Evolutionary conservation across 2,888 invertebrate genomes (phyloP).

Genomic region (Drosophila peninsularis): DNA sequence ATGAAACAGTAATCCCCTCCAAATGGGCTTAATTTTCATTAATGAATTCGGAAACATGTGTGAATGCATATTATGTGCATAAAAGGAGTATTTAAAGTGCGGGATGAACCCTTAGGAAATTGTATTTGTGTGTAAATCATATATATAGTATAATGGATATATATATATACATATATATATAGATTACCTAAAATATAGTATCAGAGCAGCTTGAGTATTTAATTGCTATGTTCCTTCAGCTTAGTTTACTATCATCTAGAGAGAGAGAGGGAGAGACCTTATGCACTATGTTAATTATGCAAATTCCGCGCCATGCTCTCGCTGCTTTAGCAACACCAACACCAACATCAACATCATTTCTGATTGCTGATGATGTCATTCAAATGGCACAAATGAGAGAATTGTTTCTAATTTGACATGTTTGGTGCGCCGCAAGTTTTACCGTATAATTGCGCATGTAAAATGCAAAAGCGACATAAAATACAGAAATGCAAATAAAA

Average conservation of each 20-base stretch:
- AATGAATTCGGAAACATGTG: background rate
- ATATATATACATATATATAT: no score
- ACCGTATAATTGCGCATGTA: constrained; percentile 46
- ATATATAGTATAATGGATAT: no score
- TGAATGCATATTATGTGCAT: background rate
- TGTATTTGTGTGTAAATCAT: no score
- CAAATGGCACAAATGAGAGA: constrained; percentile 21
- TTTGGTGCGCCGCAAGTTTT: constrained; percentile 27
- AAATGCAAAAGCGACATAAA: constrained; percentile 63
- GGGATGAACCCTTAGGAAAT: no score
- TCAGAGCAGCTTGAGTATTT: no score
- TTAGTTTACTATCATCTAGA: no score
- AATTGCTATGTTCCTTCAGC: no score
- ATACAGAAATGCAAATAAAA: constrained; percentile 54
- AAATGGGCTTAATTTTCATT: no score
- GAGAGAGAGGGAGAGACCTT: no score
- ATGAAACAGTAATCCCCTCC: background rate
- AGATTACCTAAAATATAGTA: no score
- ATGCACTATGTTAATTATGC: constrained; percentile 22
- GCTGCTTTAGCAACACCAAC: constrained; percentile 2
- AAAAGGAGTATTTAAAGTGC: no score
- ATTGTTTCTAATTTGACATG: constrained; percentile 62
- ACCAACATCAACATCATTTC: constrained; percentile 18
- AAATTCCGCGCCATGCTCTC: constrained; percentile 25
- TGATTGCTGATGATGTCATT: constrained; percentile 38